Evolutionary conservation across 1,140 invertebrate species (phyloP).

Genomic region (Drosophila subpulchrella): DNA sequence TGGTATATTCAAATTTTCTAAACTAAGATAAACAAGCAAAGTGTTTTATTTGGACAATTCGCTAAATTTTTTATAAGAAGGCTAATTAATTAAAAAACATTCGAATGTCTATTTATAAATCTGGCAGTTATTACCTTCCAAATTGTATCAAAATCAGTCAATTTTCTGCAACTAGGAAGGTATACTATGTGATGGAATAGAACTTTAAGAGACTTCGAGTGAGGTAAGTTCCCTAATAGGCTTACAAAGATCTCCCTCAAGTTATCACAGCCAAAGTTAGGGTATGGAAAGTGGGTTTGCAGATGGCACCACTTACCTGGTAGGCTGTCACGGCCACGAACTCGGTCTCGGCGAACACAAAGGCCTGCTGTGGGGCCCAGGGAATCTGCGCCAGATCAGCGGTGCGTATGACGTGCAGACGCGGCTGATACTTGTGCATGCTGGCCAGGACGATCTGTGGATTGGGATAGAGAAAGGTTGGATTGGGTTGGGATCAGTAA

Average conservation of each 20-base stretch:
- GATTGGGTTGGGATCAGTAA: slow-evolving; percentile 1
- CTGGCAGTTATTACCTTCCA: no score
- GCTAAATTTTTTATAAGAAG: no score
- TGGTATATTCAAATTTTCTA: no score
- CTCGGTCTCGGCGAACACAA: slow-evolving; percentile 92
- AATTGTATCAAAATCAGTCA: no score
- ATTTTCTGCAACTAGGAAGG: no score
- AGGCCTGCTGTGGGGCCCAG: slow-evolving; percentile 88
- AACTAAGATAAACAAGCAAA: no score
- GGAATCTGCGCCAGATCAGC: slow-evolving; percentile 88
- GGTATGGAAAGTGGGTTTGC: background rate
- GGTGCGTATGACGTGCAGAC: slow-evolving; percentile 91
- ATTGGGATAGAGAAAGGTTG: background rate
- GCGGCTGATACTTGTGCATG: slow-evolving; percentile 96
- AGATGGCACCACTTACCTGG: slow-evolving; percentile 87
- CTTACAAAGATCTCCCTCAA: background rate
- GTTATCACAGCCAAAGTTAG: background rate
- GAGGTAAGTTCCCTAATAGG: background rate
- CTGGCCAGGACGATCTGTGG: slow-evolving; percentile 93
- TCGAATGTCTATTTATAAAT: no score
- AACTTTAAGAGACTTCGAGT: background rate
- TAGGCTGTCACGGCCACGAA: slow-evolving; percentile 97
- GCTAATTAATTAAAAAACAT: no score
- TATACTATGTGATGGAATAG: no score
- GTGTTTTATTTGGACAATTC: no score